Base-by-base conservation (phyloP, 1,140 invertebrate species). In the Apis dorsata region DNA sequence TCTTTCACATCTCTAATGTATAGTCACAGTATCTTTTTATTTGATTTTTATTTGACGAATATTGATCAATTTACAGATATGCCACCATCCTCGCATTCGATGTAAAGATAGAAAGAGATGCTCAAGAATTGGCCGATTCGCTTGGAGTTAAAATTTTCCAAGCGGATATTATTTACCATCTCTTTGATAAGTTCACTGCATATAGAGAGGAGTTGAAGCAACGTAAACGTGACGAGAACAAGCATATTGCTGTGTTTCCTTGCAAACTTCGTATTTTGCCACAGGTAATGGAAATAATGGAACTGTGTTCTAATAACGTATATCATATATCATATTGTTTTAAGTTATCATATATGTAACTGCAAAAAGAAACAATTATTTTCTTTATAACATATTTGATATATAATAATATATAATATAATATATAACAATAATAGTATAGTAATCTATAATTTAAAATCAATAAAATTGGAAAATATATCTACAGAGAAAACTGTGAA, bases 101-200 rank as follows among this genome's bases (percentile, higher is more conserved):
- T 94, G 99, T 99, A 1, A 99, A 99, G 94, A 97, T 99, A 53
- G 99, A 99, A 92, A 95, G 97, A 79, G 99, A 99, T 91, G 99
- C 99, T 1, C 99, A 99, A 94, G 98, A 99, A 92, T 94, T 99
- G 92, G 99, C 99, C 0, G 99, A 99, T 91, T 96, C 96, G 71
- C 92, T 99, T 66, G 98, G 98, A 75, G 98, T 99, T 65, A 98
- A 97, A 94, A 99, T 99, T 90, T 99, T 99, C 96, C 97, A 99
- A 81, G 99, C 99, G 5, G 99, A 99, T 93, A 99, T 99, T 92
- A 99, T 99, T 91, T 99, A 99, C 94, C 99, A 99, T 95, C 94
- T 99, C 82, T 99, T 99, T 94, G 99, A 99, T 94, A 97, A 97
- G 92, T 99, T 99, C 94, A 99, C 97, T 84, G 97, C 97, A 24